A percentile compares a stretch with the other conserved stretches of the same genome.
phyloP scores from a whole-genome alignment of 2,113 vertebrate species.

The human region DNA sequence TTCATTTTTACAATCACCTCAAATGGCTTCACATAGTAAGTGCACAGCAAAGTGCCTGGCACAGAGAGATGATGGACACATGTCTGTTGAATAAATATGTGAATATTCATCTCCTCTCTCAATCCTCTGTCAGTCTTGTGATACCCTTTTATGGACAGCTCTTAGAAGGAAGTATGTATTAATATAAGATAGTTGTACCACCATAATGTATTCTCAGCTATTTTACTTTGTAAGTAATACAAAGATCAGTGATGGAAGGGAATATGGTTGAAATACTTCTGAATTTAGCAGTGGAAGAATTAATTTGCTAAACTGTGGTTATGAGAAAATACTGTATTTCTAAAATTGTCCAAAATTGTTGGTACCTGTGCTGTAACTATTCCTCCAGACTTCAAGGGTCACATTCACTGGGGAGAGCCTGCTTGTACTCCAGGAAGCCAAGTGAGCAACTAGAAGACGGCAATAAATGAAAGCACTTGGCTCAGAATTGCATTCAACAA shows the following conservation, averaged over 20 bases:
- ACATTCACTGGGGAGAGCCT: not conserved
- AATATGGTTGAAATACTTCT: not conserved
- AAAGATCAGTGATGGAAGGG: not conserved
- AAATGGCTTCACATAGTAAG: not conserved
- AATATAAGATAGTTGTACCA: not conserved
- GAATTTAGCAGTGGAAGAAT: not conserved
- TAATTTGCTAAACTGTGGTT: not conserved
- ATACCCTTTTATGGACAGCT: not conserved
- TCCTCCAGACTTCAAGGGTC: not conserved
- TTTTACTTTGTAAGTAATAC: not conserved
- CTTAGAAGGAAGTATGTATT: not conserved
- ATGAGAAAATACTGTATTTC: not conserved
- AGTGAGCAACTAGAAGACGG: not conserved
- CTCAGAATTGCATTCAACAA: not conserved
- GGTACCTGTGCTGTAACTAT: not conserved
- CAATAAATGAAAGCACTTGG: not conserved
- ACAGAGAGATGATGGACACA: not conserved
- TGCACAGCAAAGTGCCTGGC: not conserved
- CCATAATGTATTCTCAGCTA: not conserved
- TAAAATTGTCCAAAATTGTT: not conserved
- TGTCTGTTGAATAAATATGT: not conserved
- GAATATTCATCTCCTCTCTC: not conserved
- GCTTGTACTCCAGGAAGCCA: not conserved
- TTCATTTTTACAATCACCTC: not conserved
- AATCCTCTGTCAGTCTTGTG: not conserved